Evolutionary conservation across 2,888 invertebrate species (phyloP).

Genomic region (Venusia cambrica): DNA sequence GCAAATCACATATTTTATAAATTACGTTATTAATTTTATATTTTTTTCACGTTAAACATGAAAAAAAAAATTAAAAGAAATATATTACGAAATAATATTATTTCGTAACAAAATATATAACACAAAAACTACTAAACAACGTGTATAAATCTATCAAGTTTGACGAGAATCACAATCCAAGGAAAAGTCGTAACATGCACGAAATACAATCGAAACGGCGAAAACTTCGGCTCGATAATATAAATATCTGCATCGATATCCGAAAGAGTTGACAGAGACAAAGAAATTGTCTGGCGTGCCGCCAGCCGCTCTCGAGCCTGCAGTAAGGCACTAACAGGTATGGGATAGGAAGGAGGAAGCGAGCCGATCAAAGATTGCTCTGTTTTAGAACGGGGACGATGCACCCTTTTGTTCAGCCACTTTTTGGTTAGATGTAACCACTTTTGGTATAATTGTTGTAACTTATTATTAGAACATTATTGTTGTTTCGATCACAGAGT

Average conservation of each 20-base stretch:
- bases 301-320: constrained; percentile 41
- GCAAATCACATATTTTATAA: too few species aligned
- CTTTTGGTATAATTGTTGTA: neutral
- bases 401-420: constrained; percentile 1
- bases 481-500: too few species aligned
- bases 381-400: constrained; percentile 58
- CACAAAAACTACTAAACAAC: too few species aligned
- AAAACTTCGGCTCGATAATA: constrained; percentile 49
- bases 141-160: constrained; percentile 11
- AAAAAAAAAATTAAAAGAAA: too few species aligned
- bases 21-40: too few species aligned
- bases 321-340: constrained; percentile 41
- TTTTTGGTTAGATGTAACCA: constrained; percentile 5
- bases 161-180: constrained; percentile 5
- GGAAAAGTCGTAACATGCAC: constrained; percentile 7
- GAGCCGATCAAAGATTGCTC: constrained; percentile 69
- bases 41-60: too few species aligned
- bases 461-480: too few species aligned
- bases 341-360: constrained; percentile 44
- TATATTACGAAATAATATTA: too few species aligned
- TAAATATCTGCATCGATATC: constrained; percentile 62
- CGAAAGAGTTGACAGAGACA: constrained; percentile 62
- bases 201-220: constrained; percentile 14
- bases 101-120: too few species aligned
- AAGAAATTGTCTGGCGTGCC: constrained; percentile 64